Conservation (phyloP, 2,113 vertebrate genomes). For the Tenebrosternarchus preto region DNA sequence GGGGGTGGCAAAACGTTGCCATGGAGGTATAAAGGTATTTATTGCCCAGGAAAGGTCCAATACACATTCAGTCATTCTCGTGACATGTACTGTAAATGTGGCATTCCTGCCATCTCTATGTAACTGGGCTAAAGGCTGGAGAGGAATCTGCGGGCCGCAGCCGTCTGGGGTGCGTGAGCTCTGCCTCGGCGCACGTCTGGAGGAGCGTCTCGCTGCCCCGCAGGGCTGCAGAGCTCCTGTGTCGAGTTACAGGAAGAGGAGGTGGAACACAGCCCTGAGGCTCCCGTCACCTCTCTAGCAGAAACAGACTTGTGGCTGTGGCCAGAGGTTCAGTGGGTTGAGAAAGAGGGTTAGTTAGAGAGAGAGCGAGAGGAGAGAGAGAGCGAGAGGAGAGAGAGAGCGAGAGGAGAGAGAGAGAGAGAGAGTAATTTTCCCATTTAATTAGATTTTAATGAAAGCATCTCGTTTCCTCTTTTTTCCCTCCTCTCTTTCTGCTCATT, state of each 20-base stretch:
- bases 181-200: background rate
- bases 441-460: background rate
- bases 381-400: background rate
- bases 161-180: background rate
- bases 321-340: background rate
- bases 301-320: background rate
- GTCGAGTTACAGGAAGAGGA: slow-evolving; percentile 25
- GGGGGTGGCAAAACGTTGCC: background rate
- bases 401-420: background rate
- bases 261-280: background rate
- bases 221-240: background rate
- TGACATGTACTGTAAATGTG: background rate
- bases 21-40: slow-evolving; percentile 26
- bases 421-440: slow-evolving; percentile 11
- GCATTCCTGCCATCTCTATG: too few relatives aligned
- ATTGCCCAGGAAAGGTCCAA: slow-evolving; percentile 9
- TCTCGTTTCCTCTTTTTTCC: background rate
- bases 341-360: background rate
- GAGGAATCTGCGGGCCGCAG: background rate
- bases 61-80: background rate
- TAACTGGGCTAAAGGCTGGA: background rate
- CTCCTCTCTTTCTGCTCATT: background rate
- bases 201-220: background rate
- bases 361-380: background rate
- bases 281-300: background rate